phyloP scores from a whole-genome alignment of 2,888 invertebrate genomes.

The Ectropis crepuscularia region DNA sequence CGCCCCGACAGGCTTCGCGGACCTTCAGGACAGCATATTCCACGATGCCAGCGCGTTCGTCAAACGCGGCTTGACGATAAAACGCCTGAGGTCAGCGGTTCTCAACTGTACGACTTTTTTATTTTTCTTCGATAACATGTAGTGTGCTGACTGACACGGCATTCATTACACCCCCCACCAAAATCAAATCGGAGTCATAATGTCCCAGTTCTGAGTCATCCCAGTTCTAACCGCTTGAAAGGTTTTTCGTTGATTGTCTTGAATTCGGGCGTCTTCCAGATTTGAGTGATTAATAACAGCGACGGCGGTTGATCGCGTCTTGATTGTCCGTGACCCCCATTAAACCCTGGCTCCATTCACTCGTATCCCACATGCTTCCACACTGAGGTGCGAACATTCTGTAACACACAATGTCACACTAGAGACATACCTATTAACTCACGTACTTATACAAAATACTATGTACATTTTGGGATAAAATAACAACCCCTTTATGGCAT shows the following conservation, averaged over 20 bases:
- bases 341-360: conserved; percentile 56
- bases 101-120: conserved; percentile 67
- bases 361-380: conserved; percentile 51
- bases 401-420: not conserved
- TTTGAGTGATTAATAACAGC: conserved; percentile 44
- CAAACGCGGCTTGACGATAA: conserved; percentile 81
- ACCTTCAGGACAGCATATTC: conserved; percentile 74
- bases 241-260: conserved; percentile 9
- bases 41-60: conserved; percentile 80
- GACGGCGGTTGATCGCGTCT: conserved; percentile 42
- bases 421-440: too few relatives aligned
- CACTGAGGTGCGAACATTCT: conserved; percentile 39
- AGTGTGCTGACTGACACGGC: conserved; percentile 82
- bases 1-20: conserved; percentile 71
- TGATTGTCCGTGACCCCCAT: conserved; percentile 59
- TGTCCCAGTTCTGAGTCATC: conserved; percentile 21
- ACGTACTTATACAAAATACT: too few relatives aligned
- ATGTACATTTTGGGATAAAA: too few relatives aligned
- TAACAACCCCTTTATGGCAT: too few relatives aligned
- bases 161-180: conserved; percentile 47
- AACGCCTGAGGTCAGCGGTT: conserved; percentile 83
- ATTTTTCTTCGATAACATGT: conserved; percentile 64
- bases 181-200: conserved; percentile 31
- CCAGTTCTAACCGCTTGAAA: conserved; percentile 26
- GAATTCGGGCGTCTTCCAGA: conserved; percentile 35